These are phyloP conservation scores for Mesopsocus fuscifrons DNA, from an alignment of 2,888 invertebrate genomes.

Conservation along the genomic window DNA sequence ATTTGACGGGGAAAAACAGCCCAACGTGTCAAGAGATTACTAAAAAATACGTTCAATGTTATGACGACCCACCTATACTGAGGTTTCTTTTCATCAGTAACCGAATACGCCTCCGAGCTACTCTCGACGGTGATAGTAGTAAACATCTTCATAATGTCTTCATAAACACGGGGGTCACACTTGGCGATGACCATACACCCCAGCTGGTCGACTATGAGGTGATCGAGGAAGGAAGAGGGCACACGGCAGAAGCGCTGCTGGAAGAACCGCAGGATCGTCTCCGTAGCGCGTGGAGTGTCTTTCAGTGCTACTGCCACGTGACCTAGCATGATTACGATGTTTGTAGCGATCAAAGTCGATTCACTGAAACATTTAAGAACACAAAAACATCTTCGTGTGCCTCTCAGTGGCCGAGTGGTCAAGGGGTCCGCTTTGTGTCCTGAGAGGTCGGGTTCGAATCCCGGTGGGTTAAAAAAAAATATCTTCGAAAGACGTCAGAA, in stretches of 20 bases:
- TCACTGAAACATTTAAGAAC: conserved; percentile 37
- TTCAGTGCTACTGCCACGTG: conserved; percentile 90
- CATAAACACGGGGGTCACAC: conserved; percentile 58
- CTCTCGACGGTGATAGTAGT: conserved; percentile 87
- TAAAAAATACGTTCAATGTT: too few species aligned
- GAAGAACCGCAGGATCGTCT: conserved; percentile 90
- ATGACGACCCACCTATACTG: conserved; percentile 30
- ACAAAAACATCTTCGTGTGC: too few species aligned
- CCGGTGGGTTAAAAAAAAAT: too few species aligned
- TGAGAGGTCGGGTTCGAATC: background rate
- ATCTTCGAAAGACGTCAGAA: too few species aligned
- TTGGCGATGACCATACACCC: conserved; percentile 96
- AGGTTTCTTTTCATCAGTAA: conserved; percentile 37
- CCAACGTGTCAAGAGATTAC: too few species aligned
- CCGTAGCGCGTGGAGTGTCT: conserved; percentile 83
- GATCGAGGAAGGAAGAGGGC: conserved; percentile 76
- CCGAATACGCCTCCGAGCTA: conserved; percentile 53
- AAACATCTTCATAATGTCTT: conserved; percentile 97
- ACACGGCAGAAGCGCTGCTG: conserved; percentile 87
- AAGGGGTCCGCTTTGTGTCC: too few species aligned
- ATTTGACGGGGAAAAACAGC: too few species aligned
- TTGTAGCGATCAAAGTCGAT: conserved; percentile 81
- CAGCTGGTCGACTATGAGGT: conserved; percentile 88
- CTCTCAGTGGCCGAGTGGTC: too few species aligned
- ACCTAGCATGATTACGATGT: conserved; percentile 93